Conservation (phyloP, 2,797 vertebrate species). For the Esox masquinongy region DNA sequence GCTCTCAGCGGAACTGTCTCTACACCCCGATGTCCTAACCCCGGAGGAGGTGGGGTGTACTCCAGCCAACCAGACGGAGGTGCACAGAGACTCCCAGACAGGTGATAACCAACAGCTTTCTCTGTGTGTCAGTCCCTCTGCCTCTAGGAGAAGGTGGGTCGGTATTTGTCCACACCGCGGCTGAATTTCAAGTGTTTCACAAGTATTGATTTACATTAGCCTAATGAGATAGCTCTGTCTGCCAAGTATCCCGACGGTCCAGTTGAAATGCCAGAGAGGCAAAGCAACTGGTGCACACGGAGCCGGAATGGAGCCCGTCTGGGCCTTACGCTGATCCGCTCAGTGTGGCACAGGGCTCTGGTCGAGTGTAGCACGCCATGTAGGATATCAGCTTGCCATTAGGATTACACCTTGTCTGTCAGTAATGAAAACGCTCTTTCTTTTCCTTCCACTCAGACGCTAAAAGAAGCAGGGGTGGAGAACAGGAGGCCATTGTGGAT, state of each 20-base stretch:
- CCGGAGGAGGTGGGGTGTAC: constrained; percentile 74
- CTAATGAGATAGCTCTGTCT: constrained; percentile 31
- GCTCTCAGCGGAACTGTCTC: constrained; percentile 81
- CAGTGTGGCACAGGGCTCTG: neutral
- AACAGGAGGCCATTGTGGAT: constrained; percentile 85
- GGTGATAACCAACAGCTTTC: constrained; percentile 58
- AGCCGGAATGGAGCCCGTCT: constrained; percentile 18
- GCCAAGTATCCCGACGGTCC: constrained; percentile 23
- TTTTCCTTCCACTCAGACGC: constrained; percentile 39
- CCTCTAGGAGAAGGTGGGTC: neutral
- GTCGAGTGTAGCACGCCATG: neutral
- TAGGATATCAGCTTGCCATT: neutral
- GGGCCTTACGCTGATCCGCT: constrained; percentile 26
- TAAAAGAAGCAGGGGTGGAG: constrained; percentile 39
- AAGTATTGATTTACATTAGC: constrained; percentile 22
- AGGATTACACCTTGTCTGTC: neutral
- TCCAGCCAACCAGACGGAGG: constrained; percentile 83
- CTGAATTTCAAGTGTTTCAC: constrained; percentile 18
- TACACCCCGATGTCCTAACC: constrained; percentile 80
- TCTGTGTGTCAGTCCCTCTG: neutral
- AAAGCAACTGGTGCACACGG: neutral
- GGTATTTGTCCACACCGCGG: constrained; percentile 17
- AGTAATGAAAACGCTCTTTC: constrained; percentile 6
- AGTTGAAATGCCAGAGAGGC: constrained; percentile 14
- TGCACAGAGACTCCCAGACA: constrained; percentile 80